Evolutionary conservation across 2,113 vertebrate species (phyloP), one percentile per base, ranked within the genome.

Genomic region (Mus musculus): DNA sequence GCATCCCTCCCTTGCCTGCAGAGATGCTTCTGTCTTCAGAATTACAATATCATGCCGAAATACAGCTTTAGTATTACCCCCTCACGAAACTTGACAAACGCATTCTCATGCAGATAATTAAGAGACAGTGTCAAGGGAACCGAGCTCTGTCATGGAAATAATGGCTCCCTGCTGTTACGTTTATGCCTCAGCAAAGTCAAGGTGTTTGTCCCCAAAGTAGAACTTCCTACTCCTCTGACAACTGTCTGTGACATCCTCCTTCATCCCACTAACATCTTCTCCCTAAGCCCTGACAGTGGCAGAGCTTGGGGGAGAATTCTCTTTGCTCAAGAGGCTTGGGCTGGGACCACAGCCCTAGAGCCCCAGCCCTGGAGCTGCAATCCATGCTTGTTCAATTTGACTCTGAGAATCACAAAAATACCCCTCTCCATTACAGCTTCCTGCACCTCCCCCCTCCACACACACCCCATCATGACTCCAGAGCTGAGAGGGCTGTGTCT

Each of bases 81-180:
- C 89, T 97, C 88, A 19, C n/a, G 95, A 93, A 97, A 97, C 95
- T 93, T 97, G 97, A 98, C 96, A 98, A 96, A 98, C 84, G 94
- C 78, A 97, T 98, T 98, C 88, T 92, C 78, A 96, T 82, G 95
- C 95, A 95, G 96, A 96, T 97, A 97, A 98, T 98, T 98, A 98
- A 97, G 97, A 98, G 97, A 97, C 89, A 96, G 96, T 95, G 96
- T 96, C 96, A 97, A 95, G n/a, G 0, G 96, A 96, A 97, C 96
- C 96, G 96, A 97, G 96, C 96, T 91, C 97, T 97, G 95, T 97
- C 93, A 94, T 63, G 16, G 95, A 94, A 96, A 97, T 97, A 97
- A 98, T 98, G 96, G 96, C 91, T 95, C 96, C 81, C 93, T 0
- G 59, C 96, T 96, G 96, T 91, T 94, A 96, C 93, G 93, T 97